Evolutionary conservation across 2,797 vertebrate species (phyloP), one percentile per base, ranked within the genome.

Genomic region (Tauraco hartlaubi): DNA sequence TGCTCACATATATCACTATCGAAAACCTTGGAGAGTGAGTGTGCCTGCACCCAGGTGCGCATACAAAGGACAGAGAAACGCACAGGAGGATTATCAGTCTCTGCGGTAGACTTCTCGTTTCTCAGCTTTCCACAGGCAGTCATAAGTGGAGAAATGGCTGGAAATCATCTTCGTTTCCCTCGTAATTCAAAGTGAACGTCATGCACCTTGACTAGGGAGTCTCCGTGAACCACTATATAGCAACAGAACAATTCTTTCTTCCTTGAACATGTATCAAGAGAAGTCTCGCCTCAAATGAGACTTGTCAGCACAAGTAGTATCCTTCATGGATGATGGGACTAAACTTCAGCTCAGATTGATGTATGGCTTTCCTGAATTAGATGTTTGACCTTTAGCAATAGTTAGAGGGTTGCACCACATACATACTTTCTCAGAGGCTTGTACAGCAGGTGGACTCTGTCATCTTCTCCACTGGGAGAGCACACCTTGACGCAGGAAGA

Each of bases 261-360:
- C 79, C 78, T 91, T 31, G 64, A 85, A 64, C 18, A 49, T 13
- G 21, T n/a, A 91, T 77, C 71, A 87, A 49, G 68, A 89, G 41
- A 85, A 76, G 59, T 37, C 69, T 89, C 1, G 0, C 75, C 74
- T 67, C 61, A 94, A 96, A 91, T 31, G 41, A 91, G 81, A 83
- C 56, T 63, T 92, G 87, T 82, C 85, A 89, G 64, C 49, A 49
- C 12, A 41, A 78, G 46, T 3, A 84, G 49, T 37, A 94, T 68
- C 85, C 88, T 86, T 95, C 83, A 95, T 63, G 83, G 80, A 90
- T 67, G 88, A 93, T 9, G 37, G 66, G 28, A 81, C 75, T 68
- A 68, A 52, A 85, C 71, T 79, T 92, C 67, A 94, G 67, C 64
- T 59, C 59, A 86, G 80, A 88, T 14, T 92, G 85, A 96, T 69